Evolutionary conservation across 2,888 invertebrate species (phyloP).

Genomic region (Harmothoe impar): DNA sequence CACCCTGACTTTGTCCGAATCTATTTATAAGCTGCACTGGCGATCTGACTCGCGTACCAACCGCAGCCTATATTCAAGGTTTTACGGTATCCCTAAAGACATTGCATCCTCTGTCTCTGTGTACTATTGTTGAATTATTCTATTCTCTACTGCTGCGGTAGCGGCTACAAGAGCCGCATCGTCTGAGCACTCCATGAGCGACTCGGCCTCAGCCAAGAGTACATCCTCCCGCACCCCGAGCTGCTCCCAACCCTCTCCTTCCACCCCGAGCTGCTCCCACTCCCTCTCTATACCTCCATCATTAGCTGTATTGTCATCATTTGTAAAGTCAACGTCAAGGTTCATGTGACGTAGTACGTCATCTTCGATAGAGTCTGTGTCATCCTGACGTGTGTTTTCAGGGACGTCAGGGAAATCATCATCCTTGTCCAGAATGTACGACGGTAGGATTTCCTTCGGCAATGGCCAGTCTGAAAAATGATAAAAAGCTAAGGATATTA

Average conservation of each 20-base stretch:
- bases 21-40: too few relatives aligned
- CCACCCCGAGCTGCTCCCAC: not conserved
- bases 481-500: not conserved
- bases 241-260: not conserved
- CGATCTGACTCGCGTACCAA: too few relatives aligned
- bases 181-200: not conserved
- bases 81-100: not conserved
- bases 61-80: too few relatives aligned
- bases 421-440: constrained; percentile 23
- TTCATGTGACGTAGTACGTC: constrained; percentile 17
- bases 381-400: not conserved
- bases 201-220: not conserved
- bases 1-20: too few relatives aligned
- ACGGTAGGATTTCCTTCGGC: constrained; percentile 34
- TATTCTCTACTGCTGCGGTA: not conserved
- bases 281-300: not conserved
- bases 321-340: not conserved
- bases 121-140: not conserved
- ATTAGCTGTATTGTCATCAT: not conserved
- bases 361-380: constrained; percentile 9
- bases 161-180: not conserved
- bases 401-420: not conserved
- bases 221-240: not conserved
- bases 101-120: not conserved
- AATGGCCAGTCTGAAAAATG: constrained; percentile 51